These are phyloP conservation scores for Ceryle rudis DNA, from an alignment of 2,797 vertebrate species.

Conservation along the genomic window DNA sequence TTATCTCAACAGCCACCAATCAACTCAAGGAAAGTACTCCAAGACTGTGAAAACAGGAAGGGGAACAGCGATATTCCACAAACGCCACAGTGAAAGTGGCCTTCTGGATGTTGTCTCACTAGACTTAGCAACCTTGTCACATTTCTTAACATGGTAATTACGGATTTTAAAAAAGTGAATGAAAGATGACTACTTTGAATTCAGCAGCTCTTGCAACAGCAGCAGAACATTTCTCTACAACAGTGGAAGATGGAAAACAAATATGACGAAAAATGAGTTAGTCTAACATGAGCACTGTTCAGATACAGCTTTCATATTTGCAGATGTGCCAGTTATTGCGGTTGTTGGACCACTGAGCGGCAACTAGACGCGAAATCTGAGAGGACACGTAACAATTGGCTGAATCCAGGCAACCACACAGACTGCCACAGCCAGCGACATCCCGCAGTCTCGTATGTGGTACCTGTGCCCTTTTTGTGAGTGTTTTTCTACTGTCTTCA, in stretches of 20 bases:
- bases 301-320: fast-evolving
- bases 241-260: background rate
- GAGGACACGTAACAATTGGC: background rate
- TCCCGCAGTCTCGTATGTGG: background rate
- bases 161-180: background rate
- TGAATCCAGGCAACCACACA: background rate
- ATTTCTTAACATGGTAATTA: background rate
- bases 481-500: background rate
- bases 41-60: background rate
- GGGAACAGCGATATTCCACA: background rate
- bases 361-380: background rate
- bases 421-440: background rate
- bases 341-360: background rate
- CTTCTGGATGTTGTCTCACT: background rate
- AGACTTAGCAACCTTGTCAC: background rate
- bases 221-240: too few species aligned
- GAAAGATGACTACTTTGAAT: background rate
- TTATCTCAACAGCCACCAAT: background rate
- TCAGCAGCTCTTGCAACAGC: background rate
- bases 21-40: background rate
- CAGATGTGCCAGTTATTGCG: background rate
- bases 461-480: background rate
- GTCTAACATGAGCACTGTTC: fast-evolving
- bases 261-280: fast-evolving
- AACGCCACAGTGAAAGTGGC: background rate